Conservation (phyloP, 2,888 invertebrate genomes). For the Eilema caniola region DNA sequence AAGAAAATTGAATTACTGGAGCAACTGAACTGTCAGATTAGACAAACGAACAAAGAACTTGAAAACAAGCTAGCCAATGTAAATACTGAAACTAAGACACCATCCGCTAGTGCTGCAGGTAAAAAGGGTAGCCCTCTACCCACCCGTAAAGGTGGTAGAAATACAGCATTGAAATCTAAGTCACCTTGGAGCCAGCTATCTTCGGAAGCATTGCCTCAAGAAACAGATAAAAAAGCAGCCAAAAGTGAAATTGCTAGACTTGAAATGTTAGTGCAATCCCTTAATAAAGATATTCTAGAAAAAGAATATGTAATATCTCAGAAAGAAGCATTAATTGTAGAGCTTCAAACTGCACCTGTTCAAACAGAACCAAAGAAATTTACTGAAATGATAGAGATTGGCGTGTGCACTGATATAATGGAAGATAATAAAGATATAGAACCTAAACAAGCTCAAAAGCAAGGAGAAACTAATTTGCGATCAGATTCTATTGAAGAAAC, state of each 20-base stretch:
- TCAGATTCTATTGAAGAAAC: conserved; percentile 41
- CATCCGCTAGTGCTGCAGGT: conserved; percentile 59
- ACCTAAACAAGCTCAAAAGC: conserved; percentile 30
- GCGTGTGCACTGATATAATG: conserved; percentile 60
- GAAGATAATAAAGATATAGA: conserved; percentile 34
- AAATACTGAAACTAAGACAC: conserved; percentile 66
- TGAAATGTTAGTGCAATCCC: conserved; percentile 76
- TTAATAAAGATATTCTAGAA: conserved; percentile 82
- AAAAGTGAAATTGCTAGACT: conserved; percentile 73
- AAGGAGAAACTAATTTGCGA: conserved; percentile 30
- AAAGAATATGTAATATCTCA: conserved; percentile 78
- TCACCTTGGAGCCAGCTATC: conserved; percentile 82
- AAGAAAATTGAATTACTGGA: conserved; percentile 85
- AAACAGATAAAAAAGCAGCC: conserved; percentile 73
- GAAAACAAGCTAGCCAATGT: conserved; percentile 80
- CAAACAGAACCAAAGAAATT: conserved; percentile 46
- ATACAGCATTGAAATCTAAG: conserved; percentile 75
- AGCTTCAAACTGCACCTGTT: conserved; percentile 60
- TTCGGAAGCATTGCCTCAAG: conserved; percentile 72
- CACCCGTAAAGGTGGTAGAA: conserved; percentile 76
- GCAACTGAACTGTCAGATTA: conserved; percentile 83
- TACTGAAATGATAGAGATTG: conserved; percentile 60
- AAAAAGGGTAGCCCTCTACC: conserved; percentile 79
- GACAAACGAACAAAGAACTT: conserved; percentile 84
- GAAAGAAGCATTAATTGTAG: conserved; percentile 78